phyloP scores from a whole-genome alignment of 92 coral and sea anemone species.

The Parazoanthus swiftii region DNA sequence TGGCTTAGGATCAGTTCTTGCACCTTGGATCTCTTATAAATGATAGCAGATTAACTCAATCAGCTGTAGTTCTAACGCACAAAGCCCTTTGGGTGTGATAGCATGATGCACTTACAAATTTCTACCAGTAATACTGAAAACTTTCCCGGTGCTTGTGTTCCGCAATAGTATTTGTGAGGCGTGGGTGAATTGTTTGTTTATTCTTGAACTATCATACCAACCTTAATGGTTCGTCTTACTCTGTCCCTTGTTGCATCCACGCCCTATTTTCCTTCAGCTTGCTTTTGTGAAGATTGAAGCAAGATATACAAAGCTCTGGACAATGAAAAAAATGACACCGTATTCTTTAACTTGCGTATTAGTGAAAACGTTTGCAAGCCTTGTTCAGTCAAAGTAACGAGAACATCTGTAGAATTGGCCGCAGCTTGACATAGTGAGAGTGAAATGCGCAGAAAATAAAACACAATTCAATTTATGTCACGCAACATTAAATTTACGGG shows the following conservation, averaged over 20 bases:
- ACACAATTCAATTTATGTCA: no score
- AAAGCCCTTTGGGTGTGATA: not conserved
- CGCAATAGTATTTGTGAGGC: not conserved
- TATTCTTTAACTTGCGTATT: no score
- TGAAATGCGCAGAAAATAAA: no score
- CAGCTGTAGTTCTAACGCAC: constrained; percentile 3
- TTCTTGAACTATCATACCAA: not conserved
- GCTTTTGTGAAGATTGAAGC: not conserved
- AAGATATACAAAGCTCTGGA: not conserved
- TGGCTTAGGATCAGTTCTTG: not conserved
- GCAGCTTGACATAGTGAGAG: no score
- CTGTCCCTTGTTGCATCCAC: not conserved
- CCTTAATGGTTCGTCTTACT: not conserved
- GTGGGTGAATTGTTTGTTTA: not conserved
- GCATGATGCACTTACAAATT: not conserved
- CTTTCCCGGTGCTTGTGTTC: not conserved
- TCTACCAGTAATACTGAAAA: no score
- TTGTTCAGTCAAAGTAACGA: no score
- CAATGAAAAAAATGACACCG: not conserved
- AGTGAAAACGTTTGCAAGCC: no score
- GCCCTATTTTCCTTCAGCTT: not conserved
- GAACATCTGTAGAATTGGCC: no score
- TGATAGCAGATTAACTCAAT: not conserved
- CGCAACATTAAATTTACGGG: no score
- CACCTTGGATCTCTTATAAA: not conserved